Conservation (phyloP, 1,140 invertebrate genomes). For the Olivierus martensii region DNA sequence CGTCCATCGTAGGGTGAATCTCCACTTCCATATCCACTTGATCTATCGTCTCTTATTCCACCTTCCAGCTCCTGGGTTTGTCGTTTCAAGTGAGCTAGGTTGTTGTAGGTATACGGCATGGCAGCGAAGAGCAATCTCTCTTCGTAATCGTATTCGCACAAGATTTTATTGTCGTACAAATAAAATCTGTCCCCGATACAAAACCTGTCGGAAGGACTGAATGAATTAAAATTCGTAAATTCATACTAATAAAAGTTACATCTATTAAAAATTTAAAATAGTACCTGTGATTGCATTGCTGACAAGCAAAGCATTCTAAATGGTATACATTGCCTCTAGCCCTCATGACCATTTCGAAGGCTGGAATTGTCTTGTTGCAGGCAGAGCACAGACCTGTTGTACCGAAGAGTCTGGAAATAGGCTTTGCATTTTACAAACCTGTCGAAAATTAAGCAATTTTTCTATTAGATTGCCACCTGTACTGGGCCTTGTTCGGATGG, state of each 20-base stretch:
- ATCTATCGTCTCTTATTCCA: conserved; percentile 15
- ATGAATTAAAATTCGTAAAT: no score
- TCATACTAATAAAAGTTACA: no score
- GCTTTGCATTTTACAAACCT: no score
- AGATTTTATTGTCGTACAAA: conserved; percentile 81
- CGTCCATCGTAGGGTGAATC: conserved; percentile 21
- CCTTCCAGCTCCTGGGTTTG: conserved; percentile 8
- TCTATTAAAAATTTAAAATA: no score
- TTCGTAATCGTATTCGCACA: conserved; percentile 89
- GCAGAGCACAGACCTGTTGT: conserved; percentile 50
- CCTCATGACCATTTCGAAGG: conserved; percentile 94
- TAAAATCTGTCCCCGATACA: conserved; percentile 88
- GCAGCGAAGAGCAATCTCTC: conserved; percentile 75
- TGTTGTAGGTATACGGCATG: conserved; percentile 67
- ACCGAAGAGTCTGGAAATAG: conserved; percentile 21
- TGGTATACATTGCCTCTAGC: conserved; percentile 89
- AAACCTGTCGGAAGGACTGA: conserved; percentile 67
- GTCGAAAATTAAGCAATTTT: no score
- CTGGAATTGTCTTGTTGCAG: conserved; percentile 87
- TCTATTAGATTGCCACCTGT: no score
- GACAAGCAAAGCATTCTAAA: conserved; percentile 90
- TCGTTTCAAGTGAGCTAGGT: conserved; percentile 26
- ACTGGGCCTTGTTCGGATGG: no score
- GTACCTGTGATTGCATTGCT: conserved; percentile 86
- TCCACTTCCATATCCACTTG: conserved; percentile 22